Evolutionary conservation across 2,888 invertebrate genomes (phyloP).

Genomic region (Papilio gigon): DNA sequence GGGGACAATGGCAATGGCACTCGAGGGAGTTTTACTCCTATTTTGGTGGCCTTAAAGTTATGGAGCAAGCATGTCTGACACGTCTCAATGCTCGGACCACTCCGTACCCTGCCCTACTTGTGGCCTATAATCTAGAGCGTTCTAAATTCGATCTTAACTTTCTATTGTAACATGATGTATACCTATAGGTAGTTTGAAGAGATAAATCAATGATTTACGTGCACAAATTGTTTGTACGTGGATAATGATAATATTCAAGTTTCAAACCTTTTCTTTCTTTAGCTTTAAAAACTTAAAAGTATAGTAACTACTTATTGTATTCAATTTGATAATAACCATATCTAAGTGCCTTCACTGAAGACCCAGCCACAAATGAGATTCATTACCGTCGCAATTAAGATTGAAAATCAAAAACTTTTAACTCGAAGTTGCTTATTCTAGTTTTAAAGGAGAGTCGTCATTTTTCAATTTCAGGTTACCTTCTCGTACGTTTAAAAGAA

Average conservation of each 20-base stretch:
- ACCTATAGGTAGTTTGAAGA: background rate
- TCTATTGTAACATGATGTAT: conserved; percentile 42
- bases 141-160: conserved; percentile 42
- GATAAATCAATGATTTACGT: background rate
- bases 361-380: no score
- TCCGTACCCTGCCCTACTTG: conserved; percentile 42
- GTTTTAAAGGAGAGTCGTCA: conserved; percentile 1
- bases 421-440: no score
- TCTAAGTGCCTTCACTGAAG: no score
- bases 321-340: no score
- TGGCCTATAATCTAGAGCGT: conserved; percentile 37
- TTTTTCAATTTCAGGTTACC: conserved; percentile 56
- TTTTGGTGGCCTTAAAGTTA: conserved; percentile 44
- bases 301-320: no score
- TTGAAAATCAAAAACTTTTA: no score
- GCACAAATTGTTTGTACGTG: background rate
- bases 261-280: no score
- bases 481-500: conserved; percentile 61
- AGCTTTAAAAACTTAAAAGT: no score
- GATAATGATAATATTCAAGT: no score
- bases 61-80: conserved; percentile 45
- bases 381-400: no score
- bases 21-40: conserved; percentile 59
- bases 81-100: conserved; percentile 43
- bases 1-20: conserved; percentile 56